Conservation (phyloP, 2,113 vertebrate genomes). For the Vidua chalybeata region DNA sequence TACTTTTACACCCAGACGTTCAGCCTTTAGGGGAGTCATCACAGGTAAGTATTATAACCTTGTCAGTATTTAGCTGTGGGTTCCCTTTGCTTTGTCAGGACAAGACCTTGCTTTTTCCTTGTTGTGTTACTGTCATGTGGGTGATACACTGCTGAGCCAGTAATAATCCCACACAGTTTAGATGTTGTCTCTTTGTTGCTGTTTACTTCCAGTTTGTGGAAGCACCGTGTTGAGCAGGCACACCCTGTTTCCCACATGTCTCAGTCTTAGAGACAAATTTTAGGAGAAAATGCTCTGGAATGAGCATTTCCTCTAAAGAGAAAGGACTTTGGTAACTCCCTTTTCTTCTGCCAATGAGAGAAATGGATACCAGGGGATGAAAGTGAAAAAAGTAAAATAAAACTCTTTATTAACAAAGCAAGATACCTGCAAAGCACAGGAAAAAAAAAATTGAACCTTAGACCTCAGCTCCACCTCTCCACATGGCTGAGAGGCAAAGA, state of each 20-base stretch:
- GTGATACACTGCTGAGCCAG: not conserved
- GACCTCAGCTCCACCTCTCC: too few species aligned
- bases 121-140: not conserved
- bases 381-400: not conserved
- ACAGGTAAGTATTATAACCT: not conserved
- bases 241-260: not conserved
- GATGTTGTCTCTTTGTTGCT: not conserved
- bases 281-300: not conserved
- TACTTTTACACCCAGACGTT: not conserved
- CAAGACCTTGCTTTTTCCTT: not conserved
- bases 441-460: not conserved
- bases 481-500: not conserved
- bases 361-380: not conserved
- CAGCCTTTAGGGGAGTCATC: not conserved
- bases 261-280: not conserved
- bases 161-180: not conserved
- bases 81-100: not conserved
- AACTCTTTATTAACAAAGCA: not conserved
- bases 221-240: not conserved
- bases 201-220: not conserved
- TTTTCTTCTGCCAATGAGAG: not conserved
- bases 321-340: not conserved
- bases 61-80: not conserved
- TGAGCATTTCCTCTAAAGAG: not conserved
- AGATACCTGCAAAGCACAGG: not conserved